Evolutionary conservation across 1,140 invertebrate genomes (phyloP), one percentile per base, ranked within the genome.

Genomic region (Drosophila fuyamai): DNA sequence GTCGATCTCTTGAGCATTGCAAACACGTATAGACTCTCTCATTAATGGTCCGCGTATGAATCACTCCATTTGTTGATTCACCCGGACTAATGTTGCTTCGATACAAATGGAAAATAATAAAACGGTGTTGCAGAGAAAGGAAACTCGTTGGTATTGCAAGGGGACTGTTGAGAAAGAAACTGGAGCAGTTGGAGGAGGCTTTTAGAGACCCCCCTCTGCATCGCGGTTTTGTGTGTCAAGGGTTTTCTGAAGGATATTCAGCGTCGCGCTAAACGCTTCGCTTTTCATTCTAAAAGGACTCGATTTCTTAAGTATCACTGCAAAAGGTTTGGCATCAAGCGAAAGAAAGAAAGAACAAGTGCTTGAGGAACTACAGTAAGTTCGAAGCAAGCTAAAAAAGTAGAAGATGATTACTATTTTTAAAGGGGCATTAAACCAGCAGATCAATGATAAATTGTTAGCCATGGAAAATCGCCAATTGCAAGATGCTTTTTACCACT

Each of bases 321-420:
- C 68, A 70, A 70, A 70, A 47, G 67, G 43, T 71, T 57, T 57
- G 50, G 63, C 67, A 57, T 71, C 70, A 71, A 48, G 44, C 12
- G 27, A 4, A 18, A 44, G 5, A 41, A 10, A 27, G 18, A 10
- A 44, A 16, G 9, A 23, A 18, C 18, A 61, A 18, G 47, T 35
- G 61, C 10, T 60, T 36, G 12, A 7, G 36, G 12, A 29, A 27
- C 36, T 41, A 13, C 29, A 61, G 27, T 18, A 51, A 47, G n/a
- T 60, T 59, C 13, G 29, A 35, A 32, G 29, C n/a, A 53, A 10
- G 46, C 23, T 27, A 23, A 0, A 10, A 8, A 51, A 62, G 43
- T 56, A 23, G 10, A 43, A 10, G 2, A 4, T 6, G 27, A 56
- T 41, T 6, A 12, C 59, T 32, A 41, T 62, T 56, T 50, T 62